Percentiles rank a stretch among this genome's conserved stretches.
These are phyloP conservation scores for Sandelia bainsii DNA, from an alignment of 2,797 vertebrate species.

Conservation along the genomic window DNA sequence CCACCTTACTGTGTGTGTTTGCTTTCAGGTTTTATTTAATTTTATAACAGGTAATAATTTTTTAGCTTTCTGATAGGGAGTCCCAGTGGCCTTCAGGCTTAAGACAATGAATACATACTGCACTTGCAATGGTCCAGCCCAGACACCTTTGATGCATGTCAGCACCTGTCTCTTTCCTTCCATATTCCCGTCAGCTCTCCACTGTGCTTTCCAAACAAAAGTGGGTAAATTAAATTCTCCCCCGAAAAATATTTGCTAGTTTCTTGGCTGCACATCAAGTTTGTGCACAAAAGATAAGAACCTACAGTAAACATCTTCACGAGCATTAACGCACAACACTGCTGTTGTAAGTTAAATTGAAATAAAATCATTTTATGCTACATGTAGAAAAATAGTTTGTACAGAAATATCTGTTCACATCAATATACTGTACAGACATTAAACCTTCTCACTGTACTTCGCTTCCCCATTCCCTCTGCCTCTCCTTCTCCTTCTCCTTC, in stretches of 20 bases:
- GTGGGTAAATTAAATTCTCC: neutral
- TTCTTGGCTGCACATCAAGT: neutral
- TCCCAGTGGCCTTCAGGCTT: neutral
- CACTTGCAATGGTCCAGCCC: accelerated
- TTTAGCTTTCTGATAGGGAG: neutral
- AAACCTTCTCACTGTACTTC: conserved; percentile 38
- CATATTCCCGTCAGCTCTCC: neutral
- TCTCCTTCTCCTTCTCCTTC: conserved; percentile 43
- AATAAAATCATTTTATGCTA: conserved; percentile 9
- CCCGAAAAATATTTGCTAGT: neutral
- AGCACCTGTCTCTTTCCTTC: neutral
- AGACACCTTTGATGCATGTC: neutral
- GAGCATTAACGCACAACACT: conserved; percentile 4
- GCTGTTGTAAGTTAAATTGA: neutral
- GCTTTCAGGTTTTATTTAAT: conserved; percentile 8
- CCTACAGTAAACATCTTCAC: neutral
- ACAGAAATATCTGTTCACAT: conserved; percentile 9
- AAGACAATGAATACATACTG: neutral
- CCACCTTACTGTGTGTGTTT: neutral
- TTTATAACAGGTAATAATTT: neutral
- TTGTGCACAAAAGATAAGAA: neutral
- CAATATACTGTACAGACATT: neutral
- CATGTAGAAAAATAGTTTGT: conserved; percentile 36
- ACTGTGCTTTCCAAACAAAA: neutral
- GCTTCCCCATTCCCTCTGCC: conserved; percentile 51